Conservation (phyloP, 2,113 vertebrate species). For the Neogobius melanostomus region DNA sequence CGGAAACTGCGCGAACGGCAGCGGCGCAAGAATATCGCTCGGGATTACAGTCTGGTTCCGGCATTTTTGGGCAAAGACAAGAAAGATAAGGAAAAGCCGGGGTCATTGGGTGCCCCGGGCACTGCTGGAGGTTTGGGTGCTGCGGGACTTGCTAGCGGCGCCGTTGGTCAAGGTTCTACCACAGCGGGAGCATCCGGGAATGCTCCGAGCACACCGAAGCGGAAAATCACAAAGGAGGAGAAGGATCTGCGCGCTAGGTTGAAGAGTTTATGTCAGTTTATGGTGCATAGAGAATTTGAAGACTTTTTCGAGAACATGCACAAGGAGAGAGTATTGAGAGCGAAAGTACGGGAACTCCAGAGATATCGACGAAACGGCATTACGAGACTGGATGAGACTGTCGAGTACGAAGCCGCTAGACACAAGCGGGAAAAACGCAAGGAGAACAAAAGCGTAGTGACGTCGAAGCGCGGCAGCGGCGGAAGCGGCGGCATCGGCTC, state of each 20-base stretch:
- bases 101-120: slow-evolving; percentile 15
- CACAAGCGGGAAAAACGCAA: slow-evolving; percentile 95
- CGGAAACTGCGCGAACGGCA: slow-evolving; percentile 91
- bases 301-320: slow-evolving; percentile 97
- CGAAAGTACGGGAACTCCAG: slow-evolving; percentile 94
- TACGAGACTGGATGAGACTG: slow-evolving; percentile 90
- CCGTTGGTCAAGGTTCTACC: slow-evolving; percentile 16
- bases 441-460: slow-evolving; percentile 85
- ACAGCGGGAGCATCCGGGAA: slow-evolving; percentile 30
- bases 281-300: slow-evolving; percentile 93
- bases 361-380: slow-evolving; percentile 94
- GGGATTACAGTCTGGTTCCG: slow-evolving; percentile 92
- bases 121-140: slow-evolving; percentile 22
- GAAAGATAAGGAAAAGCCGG: slow-evolving; percentile 82
- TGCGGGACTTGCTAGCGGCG: neutral
- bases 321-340: slow-evolving; percentile 88
- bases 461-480: slow-evolving; percentile 77
- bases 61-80: slow-evolving; percentile 90
- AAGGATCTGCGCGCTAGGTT: slow-evolving; percentile 88
- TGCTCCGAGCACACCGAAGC: slow-evolving; percentile 67
- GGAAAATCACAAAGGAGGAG: slow-evolving; percentile 95
- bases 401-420: slow-evolving; percentile 91
- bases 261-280: slow-evolving; percentile 92
- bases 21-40: slow-evolving; percentile 91
- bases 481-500: slow-evolving; percentile 55